Base-by-base conservation (phyloP, 2,113 vertebrate genomes). In the Telmatochromis brachygnathus region DNA sequence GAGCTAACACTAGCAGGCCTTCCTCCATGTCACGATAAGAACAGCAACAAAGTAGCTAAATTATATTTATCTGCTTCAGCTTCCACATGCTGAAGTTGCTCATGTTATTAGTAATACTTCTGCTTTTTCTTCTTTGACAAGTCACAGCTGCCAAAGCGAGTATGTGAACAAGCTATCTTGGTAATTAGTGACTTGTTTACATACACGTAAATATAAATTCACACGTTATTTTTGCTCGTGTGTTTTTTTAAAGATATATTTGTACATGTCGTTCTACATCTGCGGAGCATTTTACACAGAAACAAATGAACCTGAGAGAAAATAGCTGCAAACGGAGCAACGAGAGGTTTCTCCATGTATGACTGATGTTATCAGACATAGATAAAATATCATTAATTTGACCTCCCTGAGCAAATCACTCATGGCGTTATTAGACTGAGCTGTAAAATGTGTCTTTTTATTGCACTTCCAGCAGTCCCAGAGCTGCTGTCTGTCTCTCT, bases 401-500 rank as follows among this genome's bases (percentile, higher is more conserved):
- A 39, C 35, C 33, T 21, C 3, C 19, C 35, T 39, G 62, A 9
- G 62, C n/a, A 39, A 23, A 68, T 39, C 35, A 68, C 4, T 68
- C 19, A 2, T 3, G 62, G 33, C 3, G 19, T 39, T 70, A 15
- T 26, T 23, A 42, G 65, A 42, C 12, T 26, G 65, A 70, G 37
- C n/a, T 73, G 21, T 73, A 39, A 73, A 73, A 45, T 45, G 68
- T 28, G 39, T 75, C 6, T 28, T 75, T 3, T 75, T 47, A 73
- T 47, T 19, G 68, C 68, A 26, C 9, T 73, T 17, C 39, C 21
- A 17, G 68, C 39, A 47, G 2, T 39, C 42, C 9, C 26, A 17
- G 68, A 47, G 68, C 68, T 73, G 65, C 65, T 70, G 35, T 45
- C 42, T 30, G 70, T 30, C 4, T 77, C 21, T 77, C 70, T 30